phyloP scores from a whole-genome alignment of 1,140 invertebrate genomes.

The Alviniconcha marisindica region DNA sequence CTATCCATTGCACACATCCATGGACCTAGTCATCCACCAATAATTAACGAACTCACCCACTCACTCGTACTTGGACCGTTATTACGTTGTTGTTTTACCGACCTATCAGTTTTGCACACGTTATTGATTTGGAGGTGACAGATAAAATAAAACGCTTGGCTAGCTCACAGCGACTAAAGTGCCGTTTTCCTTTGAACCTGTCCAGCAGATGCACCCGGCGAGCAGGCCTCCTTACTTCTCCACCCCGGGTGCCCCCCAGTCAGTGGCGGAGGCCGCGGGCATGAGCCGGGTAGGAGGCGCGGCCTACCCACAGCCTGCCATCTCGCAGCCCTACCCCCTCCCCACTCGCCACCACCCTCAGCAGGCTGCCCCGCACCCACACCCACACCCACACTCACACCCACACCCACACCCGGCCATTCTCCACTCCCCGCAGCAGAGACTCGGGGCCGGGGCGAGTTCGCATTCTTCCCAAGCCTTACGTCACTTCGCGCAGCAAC shows the following conservation, averaged over 20 bases:
- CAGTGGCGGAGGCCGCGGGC: neutral
- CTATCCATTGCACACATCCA: no score
- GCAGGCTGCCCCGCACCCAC: conserved; percentile 5
- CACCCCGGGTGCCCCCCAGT: neutral
- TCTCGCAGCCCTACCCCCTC: neutral
- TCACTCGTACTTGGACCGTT: no score
- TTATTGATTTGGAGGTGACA: no score
- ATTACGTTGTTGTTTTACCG: no score
- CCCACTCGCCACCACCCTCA: neutral
- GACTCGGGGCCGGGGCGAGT: neutral
- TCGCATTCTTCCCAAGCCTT: neutral
- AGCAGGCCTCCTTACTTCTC: neutral
- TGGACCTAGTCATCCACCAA: no score
- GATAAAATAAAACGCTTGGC: no score
- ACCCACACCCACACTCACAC: neutral
- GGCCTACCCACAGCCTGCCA: neutral
- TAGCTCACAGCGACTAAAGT: no score
- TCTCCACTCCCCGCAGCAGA: neutral
- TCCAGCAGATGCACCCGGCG: neutral
- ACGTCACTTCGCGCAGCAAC: conserved; percentile 8
- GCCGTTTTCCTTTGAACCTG: neutral
- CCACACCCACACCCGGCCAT: no score
- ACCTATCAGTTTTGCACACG: no score
- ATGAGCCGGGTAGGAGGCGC: neutral
- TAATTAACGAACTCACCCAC: no score